Evolutionary conservation across 2,888 invertebrate genomes (phyloP), one percentile per base, ranked within the genome.

Genomic region (Hofmannophila pseudospretella): DNA sequence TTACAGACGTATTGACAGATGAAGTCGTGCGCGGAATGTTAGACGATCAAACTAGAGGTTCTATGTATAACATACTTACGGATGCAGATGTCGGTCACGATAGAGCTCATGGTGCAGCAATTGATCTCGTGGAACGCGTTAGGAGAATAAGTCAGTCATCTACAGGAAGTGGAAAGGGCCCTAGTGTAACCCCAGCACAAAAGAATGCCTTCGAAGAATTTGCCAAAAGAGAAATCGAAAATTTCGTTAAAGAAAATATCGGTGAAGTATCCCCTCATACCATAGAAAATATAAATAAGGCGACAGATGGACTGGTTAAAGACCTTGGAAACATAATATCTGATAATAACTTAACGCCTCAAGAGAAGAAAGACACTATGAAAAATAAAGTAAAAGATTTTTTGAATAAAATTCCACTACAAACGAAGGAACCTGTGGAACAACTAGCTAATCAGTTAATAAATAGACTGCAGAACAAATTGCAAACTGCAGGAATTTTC

Each of bases 191-290:
- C n/a, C 27, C 11, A 27, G 11, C 11, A 11, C 26, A 34, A 22
- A 38, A 34, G 12, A 27, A 42, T 29, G 25, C 12, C 4, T 29
- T 3, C 49, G 48, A 29, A 42, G 22, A 45, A 22, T 41, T 28
- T 11, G 44, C 44, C 28, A 32, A 47, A 23, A 42, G 28, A 30
- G 46, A 43, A 9, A 45, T 55, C 11, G 36, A 45, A 8, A 44
- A 56, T 14, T 56, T 49, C 7, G 43, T 55, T n/a, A 32, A 47
- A 20, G 38, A 51, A 12, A 25, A 51, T 2, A 39, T 39, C 1
- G 29, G 40, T 10, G 30, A 51, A 14, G 36, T 36, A 22, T 23
- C 38, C 16, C 9, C 38, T 4, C 19, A 42, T 7, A 9, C 40
- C 3, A 42, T 16, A 32, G 38, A 38, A 1, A 42, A 46, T 28